Base-by-base conservation (phyloP, 64 coral and sea anemone species). In the Porites lutea region DNA sequence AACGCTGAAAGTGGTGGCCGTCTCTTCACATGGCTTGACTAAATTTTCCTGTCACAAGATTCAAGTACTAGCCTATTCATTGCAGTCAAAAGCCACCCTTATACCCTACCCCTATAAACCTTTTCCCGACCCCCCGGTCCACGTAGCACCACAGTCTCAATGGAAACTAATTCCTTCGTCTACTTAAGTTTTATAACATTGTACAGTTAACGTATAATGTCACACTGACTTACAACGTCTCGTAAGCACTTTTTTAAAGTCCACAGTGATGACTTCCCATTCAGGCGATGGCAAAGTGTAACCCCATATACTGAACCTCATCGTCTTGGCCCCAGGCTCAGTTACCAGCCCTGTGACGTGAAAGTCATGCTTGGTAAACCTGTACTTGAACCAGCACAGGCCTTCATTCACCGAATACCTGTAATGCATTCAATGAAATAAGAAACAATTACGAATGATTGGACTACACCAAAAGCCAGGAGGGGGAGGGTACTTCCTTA, bases 331-430 rank as follows among this genome's bases (percentile, higher is more conserved):
- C 45, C 90, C 90, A 43, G 90, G 90, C 3, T 82, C 76, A 13
- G 90, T 92, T 9, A 92, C 90, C 58, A 92, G 82, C 4, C 90
- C 90, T 20, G 79, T 85, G 0, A 91, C 78, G 48, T 82, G 78
- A 71, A 92, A 92, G 20, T 67, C 13, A 6, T 72, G 22, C 0
- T 79, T 6, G 6, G 88, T 76, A 55, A 86, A 92, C 19, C 67
- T 5, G 13, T 92, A 86, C 18, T 51, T 63, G 59, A 86, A 92
- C 90, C 90, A 92, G 21, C 90, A 92, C 52, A 15, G 69, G n/a
- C 90, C 90, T 53, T 92, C 90, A 78, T 92, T 74, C 58, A 92
- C 90, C 43, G 90, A 92, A 13, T 78, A 92, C 90, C 90, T 92
- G 78, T 4, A 59, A 52, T 22, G 18, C 13, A 65, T 50, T 12